Percentiles rank a stretch among this genome's conserved stretches.
Conservation (phyloP, 92 coral and sea anemone genomes). For the Montipora capitata region DNA sequence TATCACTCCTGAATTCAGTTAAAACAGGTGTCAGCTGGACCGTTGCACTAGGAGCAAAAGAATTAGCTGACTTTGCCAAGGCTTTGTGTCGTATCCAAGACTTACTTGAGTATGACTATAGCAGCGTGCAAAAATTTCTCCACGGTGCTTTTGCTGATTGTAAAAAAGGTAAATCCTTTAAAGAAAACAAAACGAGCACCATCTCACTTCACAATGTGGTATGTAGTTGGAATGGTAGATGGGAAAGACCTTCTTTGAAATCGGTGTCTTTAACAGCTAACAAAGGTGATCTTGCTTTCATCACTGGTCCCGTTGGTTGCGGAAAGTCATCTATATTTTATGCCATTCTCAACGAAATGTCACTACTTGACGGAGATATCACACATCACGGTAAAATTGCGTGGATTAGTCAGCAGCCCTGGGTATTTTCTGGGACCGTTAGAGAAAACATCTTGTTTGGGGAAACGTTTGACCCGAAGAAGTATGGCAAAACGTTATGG, state of each 20-base stretch:
- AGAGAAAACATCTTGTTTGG: conserved; percentile 76
- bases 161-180: neutral
- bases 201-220: neutral
- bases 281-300: conserved; percentile 29
- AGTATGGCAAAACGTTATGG: conserved; percentile 53
- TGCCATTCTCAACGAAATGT: conserved; percentile 60
- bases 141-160: neutral
- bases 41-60: conserved; percentile 53
- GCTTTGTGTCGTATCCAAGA: conserved; percentile 65
- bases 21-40: conserved; percentile 62
- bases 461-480: conserved; percentile 46
- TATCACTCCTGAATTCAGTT: conserved; percentile 54
- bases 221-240: conserved; percentile 10
- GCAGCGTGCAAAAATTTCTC: neutral
- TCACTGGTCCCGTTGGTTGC: conserved; percentile 66
- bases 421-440: conserved; percentile 76
- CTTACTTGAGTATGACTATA: conserved; percentile 28
- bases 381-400: conserved; percentile 40
- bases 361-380: conserved; percentile 27
- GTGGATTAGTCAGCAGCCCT: conserved; percentile 75
- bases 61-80: conserved; percentile 64
- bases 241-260: neutral
- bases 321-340: conserved; percentile 69
- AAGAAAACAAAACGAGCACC: neutral
- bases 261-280: neutral